Percentiles rank a stretch among this genome's conserved stretches.
phyloP scores from a whole-genome alignment of 2,797 vertebrate species.

The Carapus acus region DNA sequence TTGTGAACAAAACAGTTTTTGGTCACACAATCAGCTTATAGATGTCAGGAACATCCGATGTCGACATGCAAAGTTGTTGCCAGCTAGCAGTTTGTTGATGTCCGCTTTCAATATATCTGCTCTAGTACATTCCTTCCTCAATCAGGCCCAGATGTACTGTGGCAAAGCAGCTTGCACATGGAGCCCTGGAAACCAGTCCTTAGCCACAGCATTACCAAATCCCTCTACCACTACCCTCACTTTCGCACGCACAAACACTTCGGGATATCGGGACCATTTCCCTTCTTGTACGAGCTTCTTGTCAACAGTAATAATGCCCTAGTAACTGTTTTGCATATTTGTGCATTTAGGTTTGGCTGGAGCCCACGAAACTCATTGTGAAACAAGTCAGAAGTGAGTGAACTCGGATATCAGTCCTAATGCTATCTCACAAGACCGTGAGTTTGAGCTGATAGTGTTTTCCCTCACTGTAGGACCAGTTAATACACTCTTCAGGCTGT shows the following conservation, averaged over 20 bases:
- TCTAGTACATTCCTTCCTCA: slow-evolving; percentile 58
- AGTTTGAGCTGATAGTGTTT: slow-evolving; percentile 4
- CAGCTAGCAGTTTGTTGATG: slow-evolving; percentile 2
- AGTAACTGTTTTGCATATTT: slow-evolving; percentile 18
- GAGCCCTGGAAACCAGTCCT: background rate
- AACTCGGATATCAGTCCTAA: slow-evolving; percentile 1
- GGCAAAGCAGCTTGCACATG: slow-evolving; percentile 3
- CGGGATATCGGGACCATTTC: background rate
- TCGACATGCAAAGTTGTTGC: slow-evolving; percentile 4
- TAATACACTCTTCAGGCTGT: slow-evolving; percentile 83
- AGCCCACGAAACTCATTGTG: slow-evolving; percentile 84
- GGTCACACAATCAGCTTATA: too few species aligned
- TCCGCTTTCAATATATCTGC: slow-evolving; percentile 23
- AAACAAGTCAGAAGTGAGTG: slow-evolving; percentile 93
- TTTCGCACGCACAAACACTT: background rate
- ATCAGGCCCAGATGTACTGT: slow-evolving; percentile 63
- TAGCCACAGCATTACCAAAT: slow-evolving; percentile 18
- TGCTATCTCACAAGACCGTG: slow-evolving; percentile 5
- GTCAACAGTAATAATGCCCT: background rate
- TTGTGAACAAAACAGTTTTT: too few species aligned
- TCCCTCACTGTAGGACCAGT: slow-evolving; percentile 78
- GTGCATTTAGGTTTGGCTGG: slow-evolving; percentile 89
- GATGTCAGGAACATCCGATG: too few species aligned
- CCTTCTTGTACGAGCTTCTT: background rate
- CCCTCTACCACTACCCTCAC: background rate